phyloP scores from a whole-genome alignment of 2,888 invertebrate genomes.

The Micoletzkya japonica region DNA sequence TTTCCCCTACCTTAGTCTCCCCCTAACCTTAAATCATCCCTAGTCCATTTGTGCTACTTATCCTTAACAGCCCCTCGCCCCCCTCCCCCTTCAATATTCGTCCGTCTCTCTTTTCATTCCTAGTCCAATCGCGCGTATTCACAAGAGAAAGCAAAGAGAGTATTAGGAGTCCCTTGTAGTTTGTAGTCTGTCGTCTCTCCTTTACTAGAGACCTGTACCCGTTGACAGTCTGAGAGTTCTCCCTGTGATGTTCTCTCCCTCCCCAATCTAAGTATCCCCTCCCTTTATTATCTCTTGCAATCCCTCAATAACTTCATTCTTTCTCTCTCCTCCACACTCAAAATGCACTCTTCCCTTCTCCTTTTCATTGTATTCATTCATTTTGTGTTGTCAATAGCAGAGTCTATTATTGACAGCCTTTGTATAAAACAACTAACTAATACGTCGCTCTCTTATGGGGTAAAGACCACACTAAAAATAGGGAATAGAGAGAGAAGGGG shows the following conservation, averaged over 20 bases:
- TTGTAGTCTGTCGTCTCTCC: not conserved
- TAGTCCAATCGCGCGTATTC: not conserved
- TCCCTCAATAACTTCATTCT: slow-evolving; percentile 6
- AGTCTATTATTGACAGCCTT: not conserved
- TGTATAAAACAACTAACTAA: not conserved
- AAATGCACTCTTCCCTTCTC: not conserved
- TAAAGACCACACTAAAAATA: too few species aligned
- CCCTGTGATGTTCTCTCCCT: not conserved
- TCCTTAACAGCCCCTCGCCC: not conserved
- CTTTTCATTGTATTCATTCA: not conserved
- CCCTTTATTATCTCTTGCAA: slow-evolving; percentile 1
- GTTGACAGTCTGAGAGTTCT: slow-evolving; percentile 11
- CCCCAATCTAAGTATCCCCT: not conserved
- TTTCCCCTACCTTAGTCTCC: not conserved
- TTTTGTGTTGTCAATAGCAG: not conserved
- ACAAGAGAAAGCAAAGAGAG: too few species aligned
- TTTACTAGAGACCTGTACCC: not conserved
- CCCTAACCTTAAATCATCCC: slow-evolving; percentile 1
- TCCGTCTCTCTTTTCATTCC: not conserved
- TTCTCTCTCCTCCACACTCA: not conserved
- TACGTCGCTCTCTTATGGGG: too few species aligned
- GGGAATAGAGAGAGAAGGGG: not conserved
- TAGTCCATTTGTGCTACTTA: slow-evolving; percentile 1
- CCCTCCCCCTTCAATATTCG: not conserved
- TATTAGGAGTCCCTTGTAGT: too few species aligned